A percentile compares a stretch with the other conserved stretches of the same genome.
Evolutionary conservation across 2,888 invertebrate species (phyloP).

Genomic region (Dryococelus australis): DNA sequence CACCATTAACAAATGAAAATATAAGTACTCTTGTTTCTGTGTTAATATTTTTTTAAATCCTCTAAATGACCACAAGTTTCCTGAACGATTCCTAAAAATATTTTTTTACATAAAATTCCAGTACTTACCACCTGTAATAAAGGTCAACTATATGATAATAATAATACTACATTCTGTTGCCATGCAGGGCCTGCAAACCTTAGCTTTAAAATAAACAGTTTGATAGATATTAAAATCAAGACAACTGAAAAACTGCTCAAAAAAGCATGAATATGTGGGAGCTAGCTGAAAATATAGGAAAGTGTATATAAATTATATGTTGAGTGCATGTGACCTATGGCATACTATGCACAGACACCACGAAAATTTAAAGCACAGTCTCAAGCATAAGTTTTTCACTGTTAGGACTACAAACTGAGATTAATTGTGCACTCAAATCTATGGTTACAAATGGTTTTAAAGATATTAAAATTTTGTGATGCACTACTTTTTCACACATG

Average conservation of each 20-base stretch:
- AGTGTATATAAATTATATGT: not conserved
- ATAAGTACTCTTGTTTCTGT: too few relatives aligned
- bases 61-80: too few relatives aligned
- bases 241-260: not conserved
- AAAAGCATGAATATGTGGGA: not conserved
- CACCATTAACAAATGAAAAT: too few relatives aligned
- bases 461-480: not conserved
- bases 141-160: not conserved
- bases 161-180: not conserved
- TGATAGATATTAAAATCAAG: not conserved
- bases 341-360: not conserved
- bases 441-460: not conserved
- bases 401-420: not conserved
- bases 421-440: slow-evolving; percentile 9
- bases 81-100: too few relatives aligned
- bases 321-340: not conserved
- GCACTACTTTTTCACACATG: not conserved
- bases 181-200: not conserved
- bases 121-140: not conserved
- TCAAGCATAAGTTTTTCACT: not conserved
- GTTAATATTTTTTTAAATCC: too few relatives aligned
- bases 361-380: not conserved
- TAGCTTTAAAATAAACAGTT: not conserved
- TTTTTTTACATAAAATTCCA: not conserved
- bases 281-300: too few relatives aligned